Conservation (phyloP, 2,797 vertebrate species). For the Picus viridis region DNA sequence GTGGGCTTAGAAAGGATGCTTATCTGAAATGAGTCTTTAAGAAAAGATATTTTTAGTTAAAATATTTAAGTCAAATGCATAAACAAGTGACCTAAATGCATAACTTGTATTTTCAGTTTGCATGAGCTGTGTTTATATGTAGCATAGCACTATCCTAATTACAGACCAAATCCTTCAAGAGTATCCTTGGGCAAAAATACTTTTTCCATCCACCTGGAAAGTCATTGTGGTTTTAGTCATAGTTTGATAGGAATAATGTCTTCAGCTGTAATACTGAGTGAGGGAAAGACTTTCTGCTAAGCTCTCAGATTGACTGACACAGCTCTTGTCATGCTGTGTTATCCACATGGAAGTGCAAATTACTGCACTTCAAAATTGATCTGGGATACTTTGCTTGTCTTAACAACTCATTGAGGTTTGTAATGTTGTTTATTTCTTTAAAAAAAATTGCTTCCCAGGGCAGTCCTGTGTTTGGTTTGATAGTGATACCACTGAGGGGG, state of each 20-base stretch:
- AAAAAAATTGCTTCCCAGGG: neutral
- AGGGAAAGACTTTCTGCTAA: neutral
- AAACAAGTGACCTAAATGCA: conserved; percentile 22
- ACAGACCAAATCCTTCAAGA: conserved; percentile 10
- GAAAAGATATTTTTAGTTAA: neutral
- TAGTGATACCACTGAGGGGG: neutral
- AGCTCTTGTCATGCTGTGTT: neutral
- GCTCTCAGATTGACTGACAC: neutral
- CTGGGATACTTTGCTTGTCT: neutral
- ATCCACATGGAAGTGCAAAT: neutral
- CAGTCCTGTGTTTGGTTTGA: neutral
- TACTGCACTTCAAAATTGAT: neutral
- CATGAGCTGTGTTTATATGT: conserved; percentile 3
- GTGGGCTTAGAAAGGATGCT: neutral
- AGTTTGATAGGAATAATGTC: neutral
- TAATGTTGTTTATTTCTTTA: neutral
- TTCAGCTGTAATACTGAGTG: neutral
- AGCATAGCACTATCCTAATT: conserved; percentile 14
- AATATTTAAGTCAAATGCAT: neutral
- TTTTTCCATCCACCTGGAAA: neutral
- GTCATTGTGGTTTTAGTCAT: neutral
- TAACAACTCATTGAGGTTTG: neutral
- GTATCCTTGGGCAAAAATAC: conserved; percentile 6
- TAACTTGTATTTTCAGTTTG: neutral
- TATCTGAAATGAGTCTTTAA: neutral